Conservation (phyloP, 37 sponge, comb jelly and placozoan species). For the Bolinopsis microptera region DNA sequence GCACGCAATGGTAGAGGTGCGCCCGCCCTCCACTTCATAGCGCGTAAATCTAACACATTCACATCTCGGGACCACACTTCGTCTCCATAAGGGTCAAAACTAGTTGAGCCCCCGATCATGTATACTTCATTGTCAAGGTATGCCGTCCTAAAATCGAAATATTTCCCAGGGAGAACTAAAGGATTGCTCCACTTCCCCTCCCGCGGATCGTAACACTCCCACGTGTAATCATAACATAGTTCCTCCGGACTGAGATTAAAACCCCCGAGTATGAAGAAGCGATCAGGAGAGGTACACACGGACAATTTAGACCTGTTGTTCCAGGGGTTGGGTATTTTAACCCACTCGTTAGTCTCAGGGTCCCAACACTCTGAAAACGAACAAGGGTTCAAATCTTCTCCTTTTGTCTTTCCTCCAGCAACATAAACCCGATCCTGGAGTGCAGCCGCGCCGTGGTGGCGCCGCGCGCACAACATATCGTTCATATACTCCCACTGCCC, state of each 20-base stretch:
- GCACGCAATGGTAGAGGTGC: neutral
- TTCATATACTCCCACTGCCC: neutral
- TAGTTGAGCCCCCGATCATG: neutral
- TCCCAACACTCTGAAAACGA: neutral
- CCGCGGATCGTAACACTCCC: conserved; percentile 36
- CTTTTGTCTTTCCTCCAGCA: neutral
- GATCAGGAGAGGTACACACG: neutral
- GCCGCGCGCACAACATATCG: neutral
- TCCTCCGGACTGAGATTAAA: conserved; percentile 11
- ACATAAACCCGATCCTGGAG: neutral
- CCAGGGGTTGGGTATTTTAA: neutral
- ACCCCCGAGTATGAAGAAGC: neutral
- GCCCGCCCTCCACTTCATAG: neutral
- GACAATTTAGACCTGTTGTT: neutral
- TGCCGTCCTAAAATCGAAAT: neutral
- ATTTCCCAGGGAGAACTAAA: neutral
- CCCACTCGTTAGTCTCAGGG: neutral
- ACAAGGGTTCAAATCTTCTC: neutral
- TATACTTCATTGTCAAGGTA: conserved; percentile 1
- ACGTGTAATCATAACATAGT: neutral
- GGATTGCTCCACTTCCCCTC: neutral
- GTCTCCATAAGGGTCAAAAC: neutral
- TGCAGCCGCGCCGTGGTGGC: neutral
- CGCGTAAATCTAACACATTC: neutral
- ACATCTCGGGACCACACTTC: conserved; percentile 22